Conservation (phyloP, 1,140 invertebrate genomes). For the Lucilia sericata region DNA sequence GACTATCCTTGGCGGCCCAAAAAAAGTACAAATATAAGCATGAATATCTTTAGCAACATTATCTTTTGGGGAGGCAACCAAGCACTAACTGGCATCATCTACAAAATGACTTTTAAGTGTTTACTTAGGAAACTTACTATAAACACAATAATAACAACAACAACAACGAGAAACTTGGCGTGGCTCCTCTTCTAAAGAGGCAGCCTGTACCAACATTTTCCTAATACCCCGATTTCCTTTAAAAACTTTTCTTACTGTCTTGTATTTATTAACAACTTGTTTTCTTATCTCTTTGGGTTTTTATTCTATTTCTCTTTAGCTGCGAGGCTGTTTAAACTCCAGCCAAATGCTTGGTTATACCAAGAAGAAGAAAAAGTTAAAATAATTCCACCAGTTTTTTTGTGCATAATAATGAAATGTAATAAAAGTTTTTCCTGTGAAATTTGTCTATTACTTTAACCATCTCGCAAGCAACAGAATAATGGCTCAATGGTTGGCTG, state of each 20-base stretch:
- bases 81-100: background rate
- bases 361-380: background rate
- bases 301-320: too few species aligned
- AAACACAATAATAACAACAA: background rate
- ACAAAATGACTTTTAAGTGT: constrained; percentile 41
- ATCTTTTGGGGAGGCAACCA: background rate
- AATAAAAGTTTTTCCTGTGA: constrained; percentile 32
- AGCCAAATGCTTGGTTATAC: background rate
- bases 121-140: constrained; percentile 6
- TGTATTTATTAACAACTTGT: background rate
- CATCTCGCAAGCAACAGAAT: background rate
- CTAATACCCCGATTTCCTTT: background rate
- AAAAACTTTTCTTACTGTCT: background rate
- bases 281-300: background rate
- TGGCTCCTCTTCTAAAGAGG: too few species aligned
- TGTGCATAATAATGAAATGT: constrained; percentile 15
- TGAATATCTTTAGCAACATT: background rate
- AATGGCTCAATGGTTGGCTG: too few species aligned
- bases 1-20: background rate
- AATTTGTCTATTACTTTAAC: constrained; percentile 6
- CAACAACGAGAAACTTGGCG: too few species aligned
- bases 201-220: too few species aligned
- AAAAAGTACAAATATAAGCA: background rate
- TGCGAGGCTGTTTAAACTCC: too few species aligned
- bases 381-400: background rate